A percentile compares a stretch with the other conserved stretches of the same genome.
Evolutionary conservation across 2,888 invertebrate species (phyloP).

Genomic region (Pecten maximus): DNA sequence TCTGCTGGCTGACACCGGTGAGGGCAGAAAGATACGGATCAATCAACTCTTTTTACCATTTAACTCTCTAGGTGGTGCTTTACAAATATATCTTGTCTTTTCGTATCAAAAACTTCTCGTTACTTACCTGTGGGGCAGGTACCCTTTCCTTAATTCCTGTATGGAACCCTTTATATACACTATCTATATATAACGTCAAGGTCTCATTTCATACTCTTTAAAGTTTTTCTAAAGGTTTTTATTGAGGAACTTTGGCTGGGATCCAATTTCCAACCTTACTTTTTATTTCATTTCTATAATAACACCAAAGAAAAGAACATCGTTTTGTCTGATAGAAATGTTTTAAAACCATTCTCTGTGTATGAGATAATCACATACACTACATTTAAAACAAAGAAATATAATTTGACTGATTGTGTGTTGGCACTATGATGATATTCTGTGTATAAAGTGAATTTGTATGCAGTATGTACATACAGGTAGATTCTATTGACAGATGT

Average conservation of each 20-base stretch:
- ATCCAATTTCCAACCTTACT: slow-evolving; percentile 17
- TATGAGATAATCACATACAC: background rate
- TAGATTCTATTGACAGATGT: background rate
- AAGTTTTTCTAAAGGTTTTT: slow-evolving; percentile 6
- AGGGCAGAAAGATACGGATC: background rate
- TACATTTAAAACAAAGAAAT: background rate
- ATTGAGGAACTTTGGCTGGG: background rate
- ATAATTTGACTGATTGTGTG: background rate
- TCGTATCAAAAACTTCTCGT: background rate
- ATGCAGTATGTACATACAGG: background rate
- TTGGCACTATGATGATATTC: background rate
- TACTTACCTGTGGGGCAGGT: slow-evolving; percentile 7
- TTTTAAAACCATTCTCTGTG: background rate
- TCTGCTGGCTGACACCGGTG: background rate
- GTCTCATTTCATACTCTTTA: slow-evolving; percentile 26
- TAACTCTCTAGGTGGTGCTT: background rate
- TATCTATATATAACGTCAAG: background rate
- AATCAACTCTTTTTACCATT: slow-evolving; percentile 23
- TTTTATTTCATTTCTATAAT: background rate
- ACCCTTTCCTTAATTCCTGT: background rate
- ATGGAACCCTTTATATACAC: background rate
- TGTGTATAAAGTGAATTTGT: background rate
- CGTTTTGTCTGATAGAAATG: background rate
- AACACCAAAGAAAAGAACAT: background rate
- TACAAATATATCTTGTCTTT: slow-evolving; percentile 25